phyloP scores from a whole-genome alignment of 2,888 invertebrate species.

The Aricia artaxerxes region DNA sequence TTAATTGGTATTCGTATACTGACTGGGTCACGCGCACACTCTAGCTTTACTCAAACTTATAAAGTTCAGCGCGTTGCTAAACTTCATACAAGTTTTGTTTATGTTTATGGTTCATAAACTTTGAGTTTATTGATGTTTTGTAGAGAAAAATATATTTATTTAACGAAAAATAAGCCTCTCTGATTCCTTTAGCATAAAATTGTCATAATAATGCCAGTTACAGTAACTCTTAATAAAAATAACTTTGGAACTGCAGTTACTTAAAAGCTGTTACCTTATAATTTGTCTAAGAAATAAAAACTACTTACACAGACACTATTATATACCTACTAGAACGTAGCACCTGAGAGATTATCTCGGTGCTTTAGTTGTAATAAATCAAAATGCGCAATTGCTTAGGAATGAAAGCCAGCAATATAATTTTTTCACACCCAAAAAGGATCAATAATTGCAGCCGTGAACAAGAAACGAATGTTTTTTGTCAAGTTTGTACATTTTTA shows the following conservation, averaged over 20 bases:
- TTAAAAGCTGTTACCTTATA: not conserved
- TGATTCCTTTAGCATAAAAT: not conserved
- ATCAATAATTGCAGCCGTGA: too few relatives aligned
- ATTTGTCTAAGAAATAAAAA: too few relatives aligned
- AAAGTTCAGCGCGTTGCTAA: not conserved
- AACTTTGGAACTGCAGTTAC: not conserved
- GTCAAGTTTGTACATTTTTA: too few relatives aligned
- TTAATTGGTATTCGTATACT: constrained; percentile 35
- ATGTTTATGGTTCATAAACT: not conserved
- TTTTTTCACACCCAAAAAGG: too few relatives aligned
- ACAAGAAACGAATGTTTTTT: too few relatives aligned
- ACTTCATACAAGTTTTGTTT: not conserved
- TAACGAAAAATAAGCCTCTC: not conserved
- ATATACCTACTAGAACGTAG: too few relatives aligned
- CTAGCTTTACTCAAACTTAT: not conserved
- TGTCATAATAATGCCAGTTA: not conserved
- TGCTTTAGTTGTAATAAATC: too few relatives aligned
- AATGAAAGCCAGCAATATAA: too few relatives aligned
- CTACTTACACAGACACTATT: too few relatives aligned
- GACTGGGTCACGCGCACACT: constrained; percentile 2
- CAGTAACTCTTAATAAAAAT: not conserved
- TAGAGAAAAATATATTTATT: not conserved
- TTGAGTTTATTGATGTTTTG: not conserved
- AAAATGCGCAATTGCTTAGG: too few relatives aligned
- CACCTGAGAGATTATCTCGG: too few relatives aligned